These are phyloP conservation scores for Rhagoletis zephyria DNA, from an alignment of 1,140 invertebrate genomes.

Conservation along the genomic window DNA sequence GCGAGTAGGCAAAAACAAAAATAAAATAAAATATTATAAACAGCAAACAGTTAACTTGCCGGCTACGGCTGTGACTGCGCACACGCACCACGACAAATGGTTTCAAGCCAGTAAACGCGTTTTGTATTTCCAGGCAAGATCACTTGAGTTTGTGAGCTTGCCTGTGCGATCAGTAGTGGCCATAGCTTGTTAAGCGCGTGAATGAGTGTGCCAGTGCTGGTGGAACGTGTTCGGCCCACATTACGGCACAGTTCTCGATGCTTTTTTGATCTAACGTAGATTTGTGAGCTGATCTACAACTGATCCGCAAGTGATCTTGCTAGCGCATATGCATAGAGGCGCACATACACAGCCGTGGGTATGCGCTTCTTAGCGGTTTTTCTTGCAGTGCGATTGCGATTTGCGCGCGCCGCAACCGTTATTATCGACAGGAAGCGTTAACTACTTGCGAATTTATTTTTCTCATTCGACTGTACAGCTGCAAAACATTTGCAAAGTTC, in stretches of 20 bases:
- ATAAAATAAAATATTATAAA: too few species aligned
- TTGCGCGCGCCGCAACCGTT: not conserved
- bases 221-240: not conserved
- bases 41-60: not conserved
- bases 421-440: constrained; percentile 27
- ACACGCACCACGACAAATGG: constrained; percentile 25
- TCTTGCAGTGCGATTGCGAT: not conserved
- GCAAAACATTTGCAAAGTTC: not conserved
- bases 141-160: not conserved
- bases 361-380: not conserved
- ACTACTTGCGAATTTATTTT: constrained; percentile 21
- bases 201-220: not conserved
- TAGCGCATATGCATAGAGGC: not conserved
- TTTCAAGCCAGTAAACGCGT: not conserved
- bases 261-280: not conserved
- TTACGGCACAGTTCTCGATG: not conserved
- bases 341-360: not conserved
- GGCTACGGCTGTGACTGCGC: not conserved
- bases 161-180: not conserved
- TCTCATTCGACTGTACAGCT: not conserved
- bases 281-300: not conserved
- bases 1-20: not conserved
- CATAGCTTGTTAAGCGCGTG: not conserved
- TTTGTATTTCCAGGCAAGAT: not conserved
- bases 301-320: constrained; percentile 10